Evolutionary conservation across 2,888 invertebrate species (phyloP), one percentile per base, ranked within the genome.

Genomic region (Trypoxylon attenuatum): DNA sequence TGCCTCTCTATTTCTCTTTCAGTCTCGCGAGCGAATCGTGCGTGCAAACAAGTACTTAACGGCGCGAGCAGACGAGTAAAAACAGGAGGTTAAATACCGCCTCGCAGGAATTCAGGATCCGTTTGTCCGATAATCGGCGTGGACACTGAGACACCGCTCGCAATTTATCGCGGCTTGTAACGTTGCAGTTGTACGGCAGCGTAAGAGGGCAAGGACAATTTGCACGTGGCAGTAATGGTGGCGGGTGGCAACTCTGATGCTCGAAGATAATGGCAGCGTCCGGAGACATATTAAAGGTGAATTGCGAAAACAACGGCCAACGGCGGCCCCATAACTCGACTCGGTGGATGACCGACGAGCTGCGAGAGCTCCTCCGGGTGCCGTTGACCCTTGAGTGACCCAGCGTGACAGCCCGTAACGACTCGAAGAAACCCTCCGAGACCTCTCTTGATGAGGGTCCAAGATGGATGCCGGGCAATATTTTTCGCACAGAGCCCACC

Each of bases 361-460:
- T 53, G 62, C 67, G 52, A 68, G 73, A 69, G 74, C 79, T 80
- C 78, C 79, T 76, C 62, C 62, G 79, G 82, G 79, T 75, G 78
- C 76, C 77, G 79, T 82, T 82, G 83, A 82, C 82, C 80, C 71
- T 69, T 54, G 82, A 74, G 77, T 76, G 79, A 79, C 73, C 73
- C 73, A 69, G 61, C 65, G 69, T 74, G 80, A 79, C 79, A 77
- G 78, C 69, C 70, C 67, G 73, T 76, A 77, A 78, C 78, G 79
- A 78, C 78, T 73, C 60, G 42, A 76, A 67, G 74, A 71, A 75
- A 80, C 70, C 78, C 76, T 75, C 71, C 65, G 77, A 80, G 78
- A 78, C 73, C 75, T 54, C 71, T 60, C 78, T 80, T 82, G 82
- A 84, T 80, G 83, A 85, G 82, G 84, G 83, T 85, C 76, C 81